These are phyloP conservation scores for Timandra comae DNA, from an alignment of 2,888 invertebrate genomes.

Conservation along the genomic window DNA sequence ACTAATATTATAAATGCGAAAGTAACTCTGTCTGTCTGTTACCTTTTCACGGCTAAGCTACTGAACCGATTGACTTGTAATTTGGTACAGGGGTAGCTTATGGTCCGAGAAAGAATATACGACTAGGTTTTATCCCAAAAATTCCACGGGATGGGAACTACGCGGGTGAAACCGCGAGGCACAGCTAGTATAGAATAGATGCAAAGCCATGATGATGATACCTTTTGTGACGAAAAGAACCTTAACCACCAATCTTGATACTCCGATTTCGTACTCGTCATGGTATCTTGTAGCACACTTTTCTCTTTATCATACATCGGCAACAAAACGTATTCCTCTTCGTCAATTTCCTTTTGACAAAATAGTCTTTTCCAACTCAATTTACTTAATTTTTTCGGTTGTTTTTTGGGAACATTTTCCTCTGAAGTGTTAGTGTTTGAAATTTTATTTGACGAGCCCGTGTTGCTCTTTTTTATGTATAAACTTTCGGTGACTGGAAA, in stretches of 20 bases:
- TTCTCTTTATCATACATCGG: conserved; percentile 36
- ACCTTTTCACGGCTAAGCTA: too few species aligned
- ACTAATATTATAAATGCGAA: too few species aligned
- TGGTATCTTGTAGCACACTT: neutral
- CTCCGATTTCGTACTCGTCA: conserved; percentile 6
- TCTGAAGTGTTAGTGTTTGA: conserved; percentile 11
- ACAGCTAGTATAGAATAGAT: too few species aligned
- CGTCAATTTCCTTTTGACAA: conserved; percentile 28
- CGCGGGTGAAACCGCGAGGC: too few species aligned
- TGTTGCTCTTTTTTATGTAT: conserved; percentile 23
- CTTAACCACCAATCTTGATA: conserved; percentile 54
- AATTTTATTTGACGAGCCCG: conserved; percentile 4
- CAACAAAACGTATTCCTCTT: conserved; percentile 46
- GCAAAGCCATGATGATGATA: too few species aligned
- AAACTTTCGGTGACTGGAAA: conserved; percentile 28
- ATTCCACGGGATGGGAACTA: too few species aligned
- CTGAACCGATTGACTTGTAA: too few species aligned
- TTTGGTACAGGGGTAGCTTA: too few species aligned
- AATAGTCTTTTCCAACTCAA: conserved; percentile 36
- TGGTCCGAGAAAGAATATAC: too few species aligned
- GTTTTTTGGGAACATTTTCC: conserved; percentile 11
- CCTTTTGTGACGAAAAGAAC: conserved; percentile 42
- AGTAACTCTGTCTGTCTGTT: too few species aligned
- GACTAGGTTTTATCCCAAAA: too few species aligned
- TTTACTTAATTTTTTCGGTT: conserved; percentile 28